Evolutionary conservation across 2,797 vertebrate genomes (phyloP).

Genomic region (Falco columbarius): DNA sequence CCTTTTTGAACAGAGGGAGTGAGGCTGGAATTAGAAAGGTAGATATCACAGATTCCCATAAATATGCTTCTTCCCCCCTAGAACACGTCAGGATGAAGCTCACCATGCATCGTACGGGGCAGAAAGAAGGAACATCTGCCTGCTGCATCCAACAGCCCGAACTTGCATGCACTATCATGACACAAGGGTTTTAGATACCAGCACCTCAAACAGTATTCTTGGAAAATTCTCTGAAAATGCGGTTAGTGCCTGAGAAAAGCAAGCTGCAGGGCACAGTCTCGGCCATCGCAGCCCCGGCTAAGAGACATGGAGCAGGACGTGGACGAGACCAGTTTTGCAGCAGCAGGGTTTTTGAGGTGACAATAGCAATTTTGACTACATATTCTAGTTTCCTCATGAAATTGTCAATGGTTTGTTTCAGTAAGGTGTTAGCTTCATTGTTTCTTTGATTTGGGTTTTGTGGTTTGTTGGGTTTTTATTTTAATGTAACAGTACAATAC

Average conservation of each 20-base stretch:
- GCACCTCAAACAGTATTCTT: neutral
- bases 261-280: neutral
- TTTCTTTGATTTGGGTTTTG: neutral
- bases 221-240: neutral
- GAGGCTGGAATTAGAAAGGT: neutral
- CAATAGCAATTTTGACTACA: neutral
- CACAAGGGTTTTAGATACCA: neutral
- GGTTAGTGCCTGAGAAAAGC: neutral
- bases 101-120: neutral
- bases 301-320: neutral
- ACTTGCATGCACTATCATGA: rapidly evolving
- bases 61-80: neutral
- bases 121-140: neutral
- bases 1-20: neutral
- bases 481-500: too few species aligned
- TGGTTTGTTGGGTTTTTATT: neutral
- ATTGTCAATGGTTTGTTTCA: neutral
- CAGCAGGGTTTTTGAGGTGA: neutral
- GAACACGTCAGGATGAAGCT: neutral
- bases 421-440: neutral
- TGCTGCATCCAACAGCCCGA: neutral
- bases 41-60: neutral
- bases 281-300: neutral
- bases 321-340: neutral
- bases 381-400: neutral